Conservation (phyloP, 2,797 vertebrate genomes). For the Peromyscus eremicus region DNA sequence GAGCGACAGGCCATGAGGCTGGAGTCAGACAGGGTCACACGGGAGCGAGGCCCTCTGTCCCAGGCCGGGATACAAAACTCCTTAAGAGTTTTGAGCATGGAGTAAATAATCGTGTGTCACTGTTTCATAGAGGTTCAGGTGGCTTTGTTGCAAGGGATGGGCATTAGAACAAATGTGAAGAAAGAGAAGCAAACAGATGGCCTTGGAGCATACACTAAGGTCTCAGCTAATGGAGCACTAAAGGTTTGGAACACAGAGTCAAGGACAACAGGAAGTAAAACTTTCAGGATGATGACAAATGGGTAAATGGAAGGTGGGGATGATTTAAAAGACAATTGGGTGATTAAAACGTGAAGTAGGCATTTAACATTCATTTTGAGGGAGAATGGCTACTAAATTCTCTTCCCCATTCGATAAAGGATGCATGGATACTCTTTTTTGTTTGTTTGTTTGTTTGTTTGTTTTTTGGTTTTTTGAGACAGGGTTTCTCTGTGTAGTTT, state of each 20-base stretch:
- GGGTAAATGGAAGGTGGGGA: background rate
- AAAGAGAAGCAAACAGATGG: background rate
- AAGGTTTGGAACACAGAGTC: constrained; percentile 23
- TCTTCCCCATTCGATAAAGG: background rate
- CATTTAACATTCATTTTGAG: constrained; percentile 35
- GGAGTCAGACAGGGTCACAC: background rate
- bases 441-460: too few species aligned
- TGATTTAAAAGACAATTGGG: background rate
- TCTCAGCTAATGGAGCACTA: background rate
- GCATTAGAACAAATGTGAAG: background rate
- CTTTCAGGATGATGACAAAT: background rate
- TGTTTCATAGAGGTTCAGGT: constrained; percentile 2
- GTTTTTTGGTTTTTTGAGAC: too few species aligned
- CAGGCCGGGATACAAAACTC: background rate
- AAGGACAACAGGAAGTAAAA: background rate
- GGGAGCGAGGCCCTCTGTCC: background rate
- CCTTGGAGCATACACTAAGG: background rate
- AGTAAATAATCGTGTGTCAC: background rate
- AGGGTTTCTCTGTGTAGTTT: too few species aligned
- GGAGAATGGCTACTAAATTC: background rate
- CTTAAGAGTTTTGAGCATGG: background rate
- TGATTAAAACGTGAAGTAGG: constrained; percentile 22
- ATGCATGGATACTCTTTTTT: background rate
- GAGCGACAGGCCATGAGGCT: background rate
- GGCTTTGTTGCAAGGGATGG: background rate